Evolutionary conservation across 2,888 invertebrate species (phyloP), one percentile per base, ranked within the genome.

Genomic region (Aelia acuminata): DNA sequence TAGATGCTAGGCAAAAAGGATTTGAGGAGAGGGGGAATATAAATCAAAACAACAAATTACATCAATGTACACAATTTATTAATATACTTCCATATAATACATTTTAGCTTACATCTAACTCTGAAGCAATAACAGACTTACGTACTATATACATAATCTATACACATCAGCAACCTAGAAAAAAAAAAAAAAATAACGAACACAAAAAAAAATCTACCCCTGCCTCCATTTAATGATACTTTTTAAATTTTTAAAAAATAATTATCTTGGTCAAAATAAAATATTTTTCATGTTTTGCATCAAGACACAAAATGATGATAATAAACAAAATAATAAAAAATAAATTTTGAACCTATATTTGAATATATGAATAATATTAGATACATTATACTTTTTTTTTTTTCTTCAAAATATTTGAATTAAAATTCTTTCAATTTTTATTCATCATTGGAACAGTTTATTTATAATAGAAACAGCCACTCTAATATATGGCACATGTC

Each of bases 11-110:
- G n/a, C n/a, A n/a, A n/a, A 53, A 53, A 10, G 53, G 8, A 35
- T 70, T 35, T 31, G 31, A 35, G 15, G 63, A 5, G 20, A 20
- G 63, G 18, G 15, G 15, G 13, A 15, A 5, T 3, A 13, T 80
- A 80, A 80, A 80, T 43, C n/a, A 80, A 75, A 80, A 43, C 80
- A 80, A 80, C 80, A 84, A 63, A 84, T 87, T 90, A 90, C 90
- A 88, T 90, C 90, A 90, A 90, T 90, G 90, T 90, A 90, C 90
- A 90, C 90, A 90, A 90, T 90, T 90, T 90, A 90, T 90, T 90
- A 89, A 89, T 90, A 90, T 89, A 90, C 84, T 90, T 90, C 89
- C 88, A 88, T 89, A 89, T 90, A 88, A 90, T 89, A 89, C 88
- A 88, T 84, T 88, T 89, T 87, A 87, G 88, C 88, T 90, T 90